A percentile compares a stretch with the other conserved stretches of the same genome.
phyloP scores from a whole-genome alignment of 2,888 invertebrate genomes.

The Rhagonycha fulva region DNA sequence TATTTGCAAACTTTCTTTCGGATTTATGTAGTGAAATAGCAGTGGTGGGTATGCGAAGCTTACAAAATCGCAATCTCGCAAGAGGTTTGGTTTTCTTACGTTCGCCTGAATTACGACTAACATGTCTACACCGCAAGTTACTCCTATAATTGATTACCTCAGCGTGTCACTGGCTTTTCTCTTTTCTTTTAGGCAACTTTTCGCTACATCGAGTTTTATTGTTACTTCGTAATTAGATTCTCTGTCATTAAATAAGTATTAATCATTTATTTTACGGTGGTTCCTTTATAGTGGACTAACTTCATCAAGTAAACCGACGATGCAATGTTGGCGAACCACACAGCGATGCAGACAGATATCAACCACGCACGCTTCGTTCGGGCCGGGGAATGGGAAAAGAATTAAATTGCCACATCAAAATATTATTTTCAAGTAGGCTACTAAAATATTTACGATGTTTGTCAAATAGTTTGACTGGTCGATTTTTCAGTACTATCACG shows the following conservation, averaged over 20 bases:
- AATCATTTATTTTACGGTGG: slow-evolving; percentile 22
- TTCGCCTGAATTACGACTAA: slow-evolving; percentile 26
- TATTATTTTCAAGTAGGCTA: background rate
- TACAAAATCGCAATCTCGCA: slow-evolving; percentile 25
- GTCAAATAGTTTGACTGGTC: background rate
- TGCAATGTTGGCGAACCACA: background rate
- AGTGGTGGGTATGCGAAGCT: slow-evolving; percentile 17
- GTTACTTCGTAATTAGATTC: slow-evolving; percentile 31
- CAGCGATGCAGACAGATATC: background rate
- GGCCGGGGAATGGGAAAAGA: background rate
- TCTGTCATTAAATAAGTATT: slow-evolving; percentile 22
- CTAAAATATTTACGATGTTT: background rate
- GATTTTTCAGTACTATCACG: no score
- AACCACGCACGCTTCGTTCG: background rate
- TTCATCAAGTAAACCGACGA: background rate
- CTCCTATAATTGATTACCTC: slow-evolving; percentile 34
- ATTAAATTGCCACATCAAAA: background rate
- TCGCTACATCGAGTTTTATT: slow-evolving; percentile 26
- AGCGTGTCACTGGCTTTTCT: slow-evolving; percentile 31
- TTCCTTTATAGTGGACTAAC: slow-evolving; percentile 6
- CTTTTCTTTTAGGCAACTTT: slow-evolving; percentile 21
- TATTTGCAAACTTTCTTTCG: slow-evolving; percentile 26
- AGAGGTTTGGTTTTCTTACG: slow-evolving; percentile 13
- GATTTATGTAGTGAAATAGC: slow-evolving; percentile 31
- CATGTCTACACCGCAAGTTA: slow-evolving; percentile 29